Conservation (phyloP, 2,113 vertebrate species). For the Benitochromis conjunctus region DNA sequence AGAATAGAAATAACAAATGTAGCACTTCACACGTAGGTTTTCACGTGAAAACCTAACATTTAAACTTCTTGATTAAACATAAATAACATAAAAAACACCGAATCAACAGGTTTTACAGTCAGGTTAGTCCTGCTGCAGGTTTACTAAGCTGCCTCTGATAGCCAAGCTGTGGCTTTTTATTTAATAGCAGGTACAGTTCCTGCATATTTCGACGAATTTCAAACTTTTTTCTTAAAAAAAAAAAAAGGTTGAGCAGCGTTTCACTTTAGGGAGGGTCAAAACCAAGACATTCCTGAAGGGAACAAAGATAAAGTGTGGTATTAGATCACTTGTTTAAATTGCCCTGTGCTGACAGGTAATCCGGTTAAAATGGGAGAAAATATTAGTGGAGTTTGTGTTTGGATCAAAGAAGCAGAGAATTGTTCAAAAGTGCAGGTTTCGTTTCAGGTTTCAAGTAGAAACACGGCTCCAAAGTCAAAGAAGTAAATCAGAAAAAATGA, state of each 20-base stretch:
- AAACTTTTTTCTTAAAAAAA: constrained; percentile 46
- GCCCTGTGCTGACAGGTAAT: neutral
- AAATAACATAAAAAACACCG: neutral
- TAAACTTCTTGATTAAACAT: neutral
- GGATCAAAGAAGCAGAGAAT: neutral
- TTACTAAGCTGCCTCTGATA: neutral
- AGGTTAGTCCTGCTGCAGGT: neutral
- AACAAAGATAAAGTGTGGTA: constrained; percentile 52
- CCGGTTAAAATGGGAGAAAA: neutral
- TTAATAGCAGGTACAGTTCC: constrained; percentile 21
- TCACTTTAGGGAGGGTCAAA: constrained; percentile 58
- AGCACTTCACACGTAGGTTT: neutral
- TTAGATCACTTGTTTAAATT: neutral
- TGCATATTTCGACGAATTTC: neutral
- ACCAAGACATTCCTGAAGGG: constrained; percentile 57
- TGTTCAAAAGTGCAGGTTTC: neutral
- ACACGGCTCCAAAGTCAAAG: neutral
- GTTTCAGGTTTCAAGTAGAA: neutral
- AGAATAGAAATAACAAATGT: neutral
- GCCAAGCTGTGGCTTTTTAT: neutral
- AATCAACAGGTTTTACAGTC: neutral
- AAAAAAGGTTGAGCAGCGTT: constrained; percentile 32
- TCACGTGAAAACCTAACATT: neutral
- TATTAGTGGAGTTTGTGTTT: neutral
- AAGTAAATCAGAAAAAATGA: neutral